Base-by-base conservation (phyloP, 2,113 vertebrate species). In the Rhynchomys soricoides region DNA sequence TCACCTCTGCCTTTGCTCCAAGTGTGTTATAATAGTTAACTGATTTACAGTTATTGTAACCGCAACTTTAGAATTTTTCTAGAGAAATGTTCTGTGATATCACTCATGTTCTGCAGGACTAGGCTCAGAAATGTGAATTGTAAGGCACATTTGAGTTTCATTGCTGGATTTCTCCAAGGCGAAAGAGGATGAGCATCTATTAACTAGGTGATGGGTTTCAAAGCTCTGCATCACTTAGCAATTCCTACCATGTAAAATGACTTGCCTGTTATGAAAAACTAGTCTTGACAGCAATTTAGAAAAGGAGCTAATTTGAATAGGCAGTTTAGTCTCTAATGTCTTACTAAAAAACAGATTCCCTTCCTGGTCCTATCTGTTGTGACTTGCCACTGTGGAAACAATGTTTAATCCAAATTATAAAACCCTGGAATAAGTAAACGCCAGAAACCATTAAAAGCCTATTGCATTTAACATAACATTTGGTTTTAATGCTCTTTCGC, bases 351-450 rank as follows among this genome's bases (percentile, higher is more conserved):
- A 78, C 34, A 93, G 2, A 0, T 59, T 95, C 21, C 64, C 22
- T 94, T 93, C 37, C 59, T 94, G 59, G 92, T 90, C 34, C 45
- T 92, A 96, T 96, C 81, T 95, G 59, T 96, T 96, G 66, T 95
- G 89, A 96, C 78, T 83, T 94, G 89, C 89, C 68, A 93, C 77
- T 82, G 59, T 93, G 88, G 96, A 98, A 95, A 91, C 82, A 93
- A 79, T 85, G 57, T 83, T 97, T 95, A 96, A 94, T 95, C n/a
- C 26, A 45, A 96, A 70, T 86, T 94, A 94, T 78, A 94, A 94
- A 96, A 66, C 68, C 31, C 52, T 95, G 4, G 24, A 93, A 83
- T 89, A 96, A 94, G 57, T 92, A 43, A 96, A 95, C 92, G 57
- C 48, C 79, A 90, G 45, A 96, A 91, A 93, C 71, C 48, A 93